Evolutionary conservation across 2,113 vertebrate species (phyloP).

Genomic region (Ovibos moschatus): DNA sequence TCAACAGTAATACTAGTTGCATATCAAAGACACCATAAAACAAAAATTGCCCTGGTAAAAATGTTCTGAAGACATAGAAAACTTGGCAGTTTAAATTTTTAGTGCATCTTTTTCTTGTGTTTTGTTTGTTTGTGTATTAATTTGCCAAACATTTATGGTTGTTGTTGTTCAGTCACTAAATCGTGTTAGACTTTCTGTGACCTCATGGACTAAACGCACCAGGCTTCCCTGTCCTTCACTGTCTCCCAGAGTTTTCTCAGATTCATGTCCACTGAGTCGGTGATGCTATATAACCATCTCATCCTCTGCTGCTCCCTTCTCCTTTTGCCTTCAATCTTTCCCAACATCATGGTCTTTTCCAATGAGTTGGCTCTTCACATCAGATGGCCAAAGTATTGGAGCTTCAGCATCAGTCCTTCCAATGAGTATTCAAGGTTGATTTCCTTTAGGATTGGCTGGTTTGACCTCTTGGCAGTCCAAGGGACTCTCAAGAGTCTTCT

Average conservation of each 20-base stretch:
- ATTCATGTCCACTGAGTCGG: background rate
- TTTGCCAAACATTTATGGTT: background rate
- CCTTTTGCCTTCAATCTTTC: background rate
- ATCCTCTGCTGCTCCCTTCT: background rate
- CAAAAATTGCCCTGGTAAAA: background rate
- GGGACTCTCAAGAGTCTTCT: background rate
- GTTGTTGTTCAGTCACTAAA: background rate
- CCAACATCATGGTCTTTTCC: background rate
- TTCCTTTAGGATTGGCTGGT: background rate
- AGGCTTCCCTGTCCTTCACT: background rate
- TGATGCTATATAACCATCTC: background rate
- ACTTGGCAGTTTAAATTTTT: background rate
- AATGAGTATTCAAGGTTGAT: background rate
- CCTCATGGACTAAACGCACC: background rate
- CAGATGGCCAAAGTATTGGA: background rate
- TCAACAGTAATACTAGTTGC: background rate
- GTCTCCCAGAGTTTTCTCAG: background rate
- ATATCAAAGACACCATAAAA: background rate
- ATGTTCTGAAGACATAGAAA: background rate
- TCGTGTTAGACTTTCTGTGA: background rate
- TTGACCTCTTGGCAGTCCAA: background rate
- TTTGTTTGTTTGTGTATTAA: background rate
- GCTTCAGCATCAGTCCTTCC: background rate
- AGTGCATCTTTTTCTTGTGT: background rate
- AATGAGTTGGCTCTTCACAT: background rate